Evolutionary conservation across 2,113 vertebrate species (phyloP), one percentile per base, ranked within the genome.

Genomic region (Cyphotilapia sp.): DNA sequence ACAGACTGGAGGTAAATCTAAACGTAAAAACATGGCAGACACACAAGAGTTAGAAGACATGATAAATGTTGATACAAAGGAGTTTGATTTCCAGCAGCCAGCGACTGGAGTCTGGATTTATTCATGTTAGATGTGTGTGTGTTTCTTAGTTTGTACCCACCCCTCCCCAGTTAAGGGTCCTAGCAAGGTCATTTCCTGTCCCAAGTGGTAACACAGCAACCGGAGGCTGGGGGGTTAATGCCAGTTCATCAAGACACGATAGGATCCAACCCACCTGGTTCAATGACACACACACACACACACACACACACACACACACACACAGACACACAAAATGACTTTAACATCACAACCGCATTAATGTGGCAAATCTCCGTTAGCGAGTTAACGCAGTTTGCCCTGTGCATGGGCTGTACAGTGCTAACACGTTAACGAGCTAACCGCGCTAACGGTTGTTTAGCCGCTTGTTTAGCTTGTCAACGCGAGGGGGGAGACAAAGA

Each of bases 151-250:
- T 49, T 76, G 24, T 76, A 84, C 91, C 74, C 76, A 99, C 98
- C 96, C 98, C 98, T 4, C 98, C 98, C 98, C 98, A 99, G 97
- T 99, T 99, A 31, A 99, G 96, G 1, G 98, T 99, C 80, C 98
- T 96, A n/a, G 98, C 98, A 88, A 99, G 95, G 89, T 99, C 98
- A 0, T 99, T 99, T 81, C 98, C 98, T 1, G 98, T 99, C 16
- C 98, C 98, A 86, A 99, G 93, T 81, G 98, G 98, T 1, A 99
- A 96, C 85, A 99, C 97, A 29, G 97, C 98, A 1, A 99, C 98
- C 2, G 98, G 97, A 14, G 98, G 98, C 14, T 97, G 95, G 1
- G 98, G 98, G 14, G 95, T 97, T 80, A 99, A 90, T 88, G 96
- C 97, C 87, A 99, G 92, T 94, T 98, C 96, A 92, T 99, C 98